phyloP scores from a whole-genome alignment of 2,113 vertebrate genomes.

The Hemicordylus capensis region DNA sequence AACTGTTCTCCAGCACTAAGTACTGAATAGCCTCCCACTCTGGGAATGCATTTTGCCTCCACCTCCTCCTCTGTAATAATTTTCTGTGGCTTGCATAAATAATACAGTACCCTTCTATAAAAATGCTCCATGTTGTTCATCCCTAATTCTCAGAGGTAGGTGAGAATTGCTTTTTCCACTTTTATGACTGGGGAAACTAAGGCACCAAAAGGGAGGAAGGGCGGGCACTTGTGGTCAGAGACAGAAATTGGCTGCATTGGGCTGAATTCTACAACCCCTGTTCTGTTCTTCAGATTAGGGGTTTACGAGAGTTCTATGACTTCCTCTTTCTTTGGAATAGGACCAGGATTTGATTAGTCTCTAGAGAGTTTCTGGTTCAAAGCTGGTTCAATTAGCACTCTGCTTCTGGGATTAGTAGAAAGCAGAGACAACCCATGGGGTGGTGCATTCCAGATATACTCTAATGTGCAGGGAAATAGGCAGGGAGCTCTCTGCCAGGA shows the following conservation, averaged over 20 bases:
- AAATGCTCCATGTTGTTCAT: slow-evolving; percentile 8
- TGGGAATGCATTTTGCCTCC: slow-evolving; percentile 51
- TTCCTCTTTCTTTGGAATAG: neutral
- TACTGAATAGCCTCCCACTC: slow-evolving; percentile 39
- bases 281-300: neutral
- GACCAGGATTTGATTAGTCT: neutral
- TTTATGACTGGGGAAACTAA: neutral
- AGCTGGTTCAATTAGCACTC: neutral
- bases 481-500: neutral
- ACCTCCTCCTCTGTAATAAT: slow-evolving; percentile 27
- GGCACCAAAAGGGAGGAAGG: neutral
- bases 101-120: slow-evolving; percentile 3
- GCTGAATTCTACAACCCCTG: neutral
- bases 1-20: slow-evolving; percentile 19
- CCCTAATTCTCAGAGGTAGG: neutral
- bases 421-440: neutral
- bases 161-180: neutral
- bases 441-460: neutral
- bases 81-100: slow-evolving; percentile 63
- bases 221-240: neutral
- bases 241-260: neutral
- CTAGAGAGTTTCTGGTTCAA: neutral
- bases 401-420: neutral
- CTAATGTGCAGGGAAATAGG: neutral
- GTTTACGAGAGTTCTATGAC: neutral